Percentiles rank a stretch among this genome's conserved stretches.
Conservation (phyloP, 2,888 invertebrate genomes). For the Ectobius pallidus region DNA sequence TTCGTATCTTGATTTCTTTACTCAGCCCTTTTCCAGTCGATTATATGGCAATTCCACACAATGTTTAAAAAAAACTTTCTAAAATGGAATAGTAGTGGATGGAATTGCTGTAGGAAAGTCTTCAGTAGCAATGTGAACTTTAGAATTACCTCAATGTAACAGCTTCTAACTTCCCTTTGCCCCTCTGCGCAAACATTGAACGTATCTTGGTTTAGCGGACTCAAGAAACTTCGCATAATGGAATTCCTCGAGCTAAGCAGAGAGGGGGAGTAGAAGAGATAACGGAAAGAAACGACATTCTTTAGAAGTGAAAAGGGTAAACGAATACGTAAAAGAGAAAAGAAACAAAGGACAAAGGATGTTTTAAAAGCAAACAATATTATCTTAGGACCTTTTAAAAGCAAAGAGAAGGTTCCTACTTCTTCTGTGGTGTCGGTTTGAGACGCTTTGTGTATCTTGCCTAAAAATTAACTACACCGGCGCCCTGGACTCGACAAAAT, state of each 20-base stretch:
- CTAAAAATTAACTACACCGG: constrained; percentile 30
- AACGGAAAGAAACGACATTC: constrained; percentile 36
- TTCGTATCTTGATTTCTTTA: no score
- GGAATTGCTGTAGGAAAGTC: no score
- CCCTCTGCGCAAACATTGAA: constrained; percentile 26
- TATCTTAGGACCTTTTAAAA: constrained; percentile 35
- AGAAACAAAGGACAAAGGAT: constrained; percentile 37
- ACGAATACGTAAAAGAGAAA: constrained; percentile 32
- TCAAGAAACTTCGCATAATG: constrained; percentile 32
- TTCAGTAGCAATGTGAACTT: background rate
- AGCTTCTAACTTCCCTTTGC: constrained; percentile 23
- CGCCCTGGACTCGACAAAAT: background rate
- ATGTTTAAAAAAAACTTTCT: no score
- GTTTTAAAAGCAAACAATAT: constrained; percentile 41
- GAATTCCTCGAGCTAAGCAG: constrained; percentile 31
- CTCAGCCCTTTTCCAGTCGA: no score
- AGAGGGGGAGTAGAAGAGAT: constrained; percentile 12
- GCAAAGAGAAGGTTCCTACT: constrained; percentile 17
- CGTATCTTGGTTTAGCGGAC: constrained; percentile 34
- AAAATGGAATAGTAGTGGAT: no score
- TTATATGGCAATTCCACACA: no score
- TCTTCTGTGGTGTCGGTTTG: background rate
- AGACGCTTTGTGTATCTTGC: background rate
- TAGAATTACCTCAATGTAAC: background rate
- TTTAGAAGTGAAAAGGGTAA: constrained; percentile 34